phyloP scores from a whole-genome alignment of 1,140 invertebrate genomes.

The Cyclargus thomasi region DNA sequence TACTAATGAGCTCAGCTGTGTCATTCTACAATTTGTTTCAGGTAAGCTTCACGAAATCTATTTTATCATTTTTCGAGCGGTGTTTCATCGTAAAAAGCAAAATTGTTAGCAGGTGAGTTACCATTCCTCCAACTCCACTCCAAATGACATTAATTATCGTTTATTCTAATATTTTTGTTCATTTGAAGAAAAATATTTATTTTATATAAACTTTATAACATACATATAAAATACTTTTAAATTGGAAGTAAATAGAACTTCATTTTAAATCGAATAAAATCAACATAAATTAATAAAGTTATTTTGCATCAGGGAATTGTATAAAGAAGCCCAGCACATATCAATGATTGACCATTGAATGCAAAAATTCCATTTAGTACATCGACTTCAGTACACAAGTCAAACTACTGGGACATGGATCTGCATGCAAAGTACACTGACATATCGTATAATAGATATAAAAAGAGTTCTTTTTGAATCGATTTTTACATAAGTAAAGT shows the following conservation, averaged over 20 bases:
- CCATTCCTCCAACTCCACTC: too few species aligned
- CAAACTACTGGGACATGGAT: constrained; percentile 25
- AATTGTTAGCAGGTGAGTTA: too few species aligned
- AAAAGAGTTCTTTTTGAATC: background rate
- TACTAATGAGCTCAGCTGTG: background rate
- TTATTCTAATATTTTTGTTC: too few species aligned
- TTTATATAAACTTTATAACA: too few species aligned
- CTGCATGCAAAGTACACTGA: constrained; percentile 32
- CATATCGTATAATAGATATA: constrained; percentile 8
- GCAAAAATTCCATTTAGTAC: constrained; percentile 41
- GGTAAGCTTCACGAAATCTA: constrained; percentile 16
- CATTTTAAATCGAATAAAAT: background rate
- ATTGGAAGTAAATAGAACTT: background rate
- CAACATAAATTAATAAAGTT: constrained; percentile 6
- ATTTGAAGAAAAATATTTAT: too few species aligned
- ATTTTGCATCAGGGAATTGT: background rate
- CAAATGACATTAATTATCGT: too few species aligned
- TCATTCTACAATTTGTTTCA: constrained; percentile 30
- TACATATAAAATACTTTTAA: too few species aligned
- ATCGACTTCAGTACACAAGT: constrained; percentile 32
- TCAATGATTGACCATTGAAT: constrained; percentile 41
- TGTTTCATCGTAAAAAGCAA: background rate
- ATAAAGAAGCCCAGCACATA: constrained; percentile 20
- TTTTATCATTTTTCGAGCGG: background rate
- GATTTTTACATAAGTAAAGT: background rate